Base-by-base conservation (phyloP, 2,797 vertebrate genomes). In the Mormyrops attenuatus region DNA sequence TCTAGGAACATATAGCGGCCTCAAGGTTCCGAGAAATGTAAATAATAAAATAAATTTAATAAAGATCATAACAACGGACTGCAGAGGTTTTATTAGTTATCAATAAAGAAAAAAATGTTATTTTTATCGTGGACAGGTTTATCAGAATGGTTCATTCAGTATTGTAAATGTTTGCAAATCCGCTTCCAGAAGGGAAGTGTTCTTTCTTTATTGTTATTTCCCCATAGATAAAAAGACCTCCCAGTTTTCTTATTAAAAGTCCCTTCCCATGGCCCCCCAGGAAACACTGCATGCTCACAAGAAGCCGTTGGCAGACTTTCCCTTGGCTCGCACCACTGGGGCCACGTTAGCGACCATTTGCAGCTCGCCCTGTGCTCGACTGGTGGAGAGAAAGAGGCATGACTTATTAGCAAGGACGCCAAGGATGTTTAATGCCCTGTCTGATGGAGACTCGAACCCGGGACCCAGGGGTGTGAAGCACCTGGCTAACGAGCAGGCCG, bases 191-290 rank as follows among this genome's bases (percentile, higher is more conserved):
- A 80, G 13, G 73, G 73, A 80, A 44, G 66, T 38, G 7, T 34
- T 52, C 47, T 13, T 30, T 17, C 50, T 53, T 53, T 86, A 20
- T 86, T 50, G 84, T 50, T 60, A 41, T 57, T 57, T 60, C 26
- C 47, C 13, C 38, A 41, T 34, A 87, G 34, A 87, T 87, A 87
- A 87, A 17, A 87, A 87, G 53, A 87, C 85, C 85, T 87, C 85
- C 53, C 85, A 60, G 53, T 8, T 60, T 60, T 22, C 26, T 4
- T 20, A 53, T 87, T 57, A 52, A 60, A 85, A 9, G 41, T 17
- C 13, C 20, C 73, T 52, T 26, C 15, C 84, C 84, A 86, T 5
- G 26, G 22, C 22, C 49, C 84, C 15, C 1, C 50, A 86, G 84
- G 26, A 50, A 34, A 52, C 4, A 53, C 50, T 55, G 30, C 50